Evolutionary conservation across 1,140 invertebrate genomes (phyloP), one percentile per base, ranked within the genome.

Genomic region (Proales similis): DNA sequence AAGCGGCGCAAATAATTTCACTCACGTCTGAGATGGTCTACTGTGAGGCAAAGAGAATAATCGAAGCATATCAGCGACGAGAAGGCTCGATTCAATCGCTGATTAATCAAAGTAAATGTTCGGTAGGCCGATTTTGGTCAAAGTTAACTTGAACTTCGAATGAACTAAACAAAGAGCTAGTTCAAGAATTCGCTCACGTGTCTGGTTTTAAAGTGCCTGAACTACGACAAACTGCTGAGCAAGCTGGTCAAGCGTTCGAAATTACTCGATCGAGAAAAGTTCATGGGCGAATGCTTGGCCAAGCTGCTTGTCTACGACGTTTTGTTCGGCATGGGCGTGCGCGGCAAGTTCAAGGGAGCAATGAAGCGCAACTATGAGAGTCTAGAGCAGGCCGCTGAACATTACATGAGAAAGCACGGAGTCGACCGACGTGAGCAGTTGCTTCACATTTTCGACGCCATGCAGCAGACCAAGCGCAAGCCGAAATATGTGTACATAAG

Each of bases 1-100:
- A n/a, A n/a, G n/a, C n/a, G n/a, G n/a, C n/a, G n/a, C n/a, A n/a
- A n/a, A n/a, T n/a, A n/a, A n/a, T n/a, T n/a, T n/a, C n/a, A n/a
- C n/a, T n/a, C n/a, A n/a, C n/a, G n/a, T n/a, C n/a, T n/a, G n/a
- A 43, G 24, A 53, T 57, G 51, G 51, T 57, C 19, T 57, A 57
- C 11, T 36, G 33, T 24, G 51, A 57, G 32, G 51, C 51, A 7
- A 57, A 57, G 22, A 26, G 51, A 26, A 57, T 57, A 17, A 42
- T 57, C n/a, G 45, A 29, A 17, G 51, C 51, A 29, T 57, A 57
- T 57, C 36, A 57, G 22, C 39, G 30, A 43, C 42, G 45, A 30
- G 38, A 57, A 57, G 51, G 51, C 3, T 57, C 51, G 4, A 57
- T 57, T 22, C 33, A 39, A 42, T 57, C 51, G 27, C 51, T 57